Base-by-base conservation (phyloP, 2,113 vertebrate species). In the Tauraco erythrolophus region DNA sequence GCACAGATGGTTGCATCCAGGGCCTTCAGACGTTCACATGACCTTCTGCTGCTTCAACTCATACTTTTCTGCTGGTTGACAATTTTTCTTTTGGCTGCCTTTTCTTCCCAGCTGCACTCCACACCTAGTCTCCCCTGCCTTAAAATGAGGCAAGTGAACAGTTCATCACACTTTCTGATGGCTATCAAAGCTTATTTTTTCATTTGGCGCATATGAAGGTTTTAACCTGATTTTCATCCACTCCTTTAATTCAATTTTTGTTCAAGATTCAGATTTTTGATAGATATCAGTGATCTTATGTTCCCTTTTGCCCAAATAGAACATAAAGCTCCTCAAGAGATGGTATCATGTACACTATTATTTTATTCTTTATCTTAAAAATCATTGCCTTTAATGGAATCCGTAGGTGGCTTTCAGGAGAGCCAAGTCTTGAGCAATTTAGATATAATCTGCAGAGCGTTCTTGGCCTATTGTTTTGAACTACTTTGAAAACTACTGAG, bases 361-460 rank as follows among this genome's bases (percentile, higher is more conserved):
- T 84, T 94, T 91, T 68, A 79, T 81, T 84, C 11, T 91, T 84
- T 80, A 60, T 86, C 46, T 84, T 91, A 71, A 93, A 94, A 72
- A 61, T 89, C 48, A 45, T 57, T 93, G 27, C 41, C 19, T 92
- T 88, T 80, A 84, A 83, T 89, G 41, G 50, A 23, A 56, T 94
- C 48, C 92, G 37, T 77, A 41, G 33, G 41, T 89, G 33, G 45
- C 31, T 80, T 93, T 77, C 41, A 66, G 66, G 77, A 94, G 70
- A 85, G 45, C 22, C 45, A 79, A 83, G 22, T 85, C 65, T 65
- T 45, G 58, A 93, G 41, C 53, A 84, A 80, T 97, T 90, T 80
- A 90, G 92, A 92, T 96, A 45, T 33, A 80, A 97, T 92, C 78
- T 94, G 31, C 75, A 19, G 56, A 43, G 6, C 6, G 11, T 92